A percentile compares a stretch with the other conserved stretches of the same genome.
phyloP scores from a whole-genome alignment of 2,797 vertebrate genomes.

The Chrysocyon brachyurus region DNA sequence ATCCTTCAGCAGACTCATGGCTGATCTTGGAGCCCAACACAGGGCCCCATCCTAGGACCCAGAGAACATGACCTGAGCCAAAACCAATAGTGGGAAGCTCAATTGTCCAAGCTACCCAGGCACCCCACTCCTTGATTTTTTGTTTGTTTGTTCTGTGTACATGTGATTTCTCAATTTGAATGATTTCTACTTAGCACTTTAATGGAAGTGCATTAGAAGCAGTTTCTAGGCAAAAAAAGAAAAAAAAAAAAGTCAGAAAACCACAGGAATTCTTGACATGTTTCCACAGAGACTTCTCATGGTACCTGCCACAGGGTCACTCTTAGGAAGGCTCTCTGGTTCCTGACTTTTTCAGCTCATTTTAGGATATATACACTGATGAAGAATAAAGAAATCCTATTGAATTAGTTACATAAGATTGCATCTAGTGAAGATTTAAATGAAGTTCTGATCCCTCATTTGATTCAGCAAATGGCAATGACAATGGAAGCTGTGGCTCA shows the following conservation, averaged over 20 bases:
- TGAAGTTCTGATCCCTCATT: not conserved
- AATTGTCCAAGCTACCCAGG: not conserved
- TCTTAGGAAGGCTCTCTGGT: not conserved
- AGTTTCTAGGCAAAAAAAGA: slow-evolving; percentile 33
- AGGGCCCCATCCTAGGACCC: not conserved
- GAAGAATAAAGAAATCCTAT: not conserved
- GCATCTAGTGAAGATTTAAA: not conserved
- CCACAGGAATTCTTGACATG: slow-evolving; percentile 38
- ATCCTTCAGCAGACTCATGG: not conserved
- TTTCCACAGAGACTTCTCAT: not conserved
- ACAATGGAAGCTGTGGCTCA: not conserved
- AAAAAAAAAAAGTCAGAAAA: slow-evolving; percentile 25
- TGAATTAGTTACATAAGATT: not conserved
- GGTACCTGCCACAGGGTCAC: not conserved
- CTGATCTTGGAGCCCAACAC: not conserved
- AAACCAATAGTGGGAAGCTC: not conserved
- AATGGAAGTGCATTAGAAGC: not conserved
- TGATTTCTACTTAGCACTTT: not conserved
- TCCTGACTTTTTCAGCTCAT: not conserved
- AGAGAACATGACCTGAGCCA: not conserved
- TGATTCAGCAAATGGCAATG: not conserved
- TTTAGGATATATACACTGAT: not conserved
- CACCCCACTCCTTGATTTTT: not conserved
- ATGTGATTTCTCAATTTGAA: not conserved
- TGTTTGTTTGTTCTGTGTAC: not conserved